Conservation (phyloP, 2,113 vertebrate species). For the Zootoca vivipara region DNA sequence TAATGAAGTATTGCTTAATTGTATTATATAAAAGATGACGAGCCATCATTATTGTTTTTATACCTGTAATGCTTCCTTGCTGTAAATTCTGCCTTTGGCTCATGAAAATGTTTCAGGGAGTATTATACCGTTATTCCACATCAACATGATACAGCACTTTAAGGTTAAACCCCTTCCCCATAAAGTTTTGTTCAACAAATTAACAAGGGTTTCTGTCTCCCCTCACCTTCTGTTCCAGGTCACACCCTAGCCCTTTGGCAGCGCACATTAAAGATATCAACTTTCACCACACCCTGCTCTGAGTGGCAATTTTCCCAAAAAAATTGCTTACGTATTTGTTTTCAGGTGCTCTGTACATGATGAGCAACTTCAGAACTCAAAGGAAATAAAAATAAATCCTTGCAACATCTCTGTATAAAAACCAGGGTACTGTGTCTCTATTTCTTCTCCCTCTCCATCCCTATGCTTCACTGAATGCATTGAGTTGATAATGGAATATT, state of each 20-base stretch:
- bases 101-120: constrained; percentile 32
- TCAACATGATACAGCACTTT: constrained; percentile 70
- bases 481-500: too few species aligned
- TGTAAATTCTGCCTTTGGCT: neutral
- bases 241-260: constrained; percentile 75
- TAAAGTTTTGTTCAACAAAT: constrained; percentile 67
- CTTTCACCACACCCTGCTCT: constrained; percentile 66
- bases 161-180: constrained; percentile 50
- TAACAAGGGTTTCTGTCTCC: constrained; percentile 56
- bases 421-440: neutral
- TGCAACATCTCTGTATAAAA: constrained; percentile 42
- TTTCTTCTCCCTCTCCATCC: neutral
- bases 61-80: neutral
- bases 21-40: neutral
- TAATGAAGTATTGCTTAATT: constrained; percentile 18
- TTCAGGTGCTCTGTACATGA: constrained; percentile 49
- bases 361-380: constrained; percentile 39
- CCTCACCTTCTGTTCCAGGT: constrained; percentile 58
- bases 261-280: constrained; percentile 63
- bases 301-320: constrained; percentile 61
- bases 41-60: constrained; percentile 23
- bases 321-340: constrained; percentile 36
- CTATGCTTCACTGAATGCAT: neutral
- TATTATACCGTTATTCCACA: constrained; percentile 55
- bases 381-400: constrained; percentile 16